Base-by-base conservation (phyloP, 1,140 invertebrate species). In the Mya arenaria region DNA sequence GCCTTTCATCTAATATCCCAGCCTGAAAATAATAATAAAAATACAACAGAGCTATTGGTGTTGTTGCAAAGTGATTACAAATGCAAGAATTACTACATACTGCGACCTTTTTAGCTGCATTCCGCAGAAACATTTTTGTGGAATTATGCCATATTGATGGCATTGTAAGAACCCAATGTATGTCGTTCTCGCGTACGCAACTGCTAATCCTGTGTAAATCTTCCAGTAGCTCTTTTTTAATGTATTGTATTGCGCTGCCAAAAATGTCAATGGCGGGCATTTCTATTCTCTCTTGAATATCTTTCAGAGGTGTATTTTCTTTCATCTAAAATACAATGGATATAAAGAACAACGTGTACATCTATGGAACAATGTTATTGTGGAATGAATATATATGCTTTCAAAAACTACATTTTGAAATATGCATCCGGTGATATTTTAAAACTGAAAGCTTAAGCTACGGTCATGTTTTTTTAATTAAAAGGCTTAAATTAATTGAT, bases 121-220 rank as follows among this genome's bases (percentile, higher is more conserved):
- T 41, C 23, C 74, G 30, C 74, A 77, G 63, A n/a, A 77, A 77
- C 2, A 15, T 25, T 30, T 77, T 77, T 0, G 74, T 65, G 6
- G 28, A n/a, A 41, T 77, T 62, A 77, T 77, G n/a, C 74, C 74
- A 77, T 32, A 77, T 77, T 2, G 74, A 58, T 32, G 74, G 74
- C 23, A 77, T 41, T 30, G 74, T 77, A 0, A 77, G n/a, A 17
- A 77, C 30, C 74, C 74, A 77, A n/a, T 37, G 74, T 48, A 77
- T 77, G 32, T 77, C 74, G n/a, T 62, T 28, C 1, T 62, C 60
- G 25, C 17, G 25, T 60, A 4, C 0, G 6, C 32, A 34, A 25
- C 17, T 55, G n/a, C 36, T 10, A 2, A 15, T 52, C 36, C 23
- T 34, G 32, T 71, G 28, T 32, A 80, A 19, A 39, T 39, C 48